Evolutionary conservation across 1,140 invertebrate species (phyloP), one percentile per base, ranked within the genome.

Genomic region (Thalassaphorura encarpata): DNA sequence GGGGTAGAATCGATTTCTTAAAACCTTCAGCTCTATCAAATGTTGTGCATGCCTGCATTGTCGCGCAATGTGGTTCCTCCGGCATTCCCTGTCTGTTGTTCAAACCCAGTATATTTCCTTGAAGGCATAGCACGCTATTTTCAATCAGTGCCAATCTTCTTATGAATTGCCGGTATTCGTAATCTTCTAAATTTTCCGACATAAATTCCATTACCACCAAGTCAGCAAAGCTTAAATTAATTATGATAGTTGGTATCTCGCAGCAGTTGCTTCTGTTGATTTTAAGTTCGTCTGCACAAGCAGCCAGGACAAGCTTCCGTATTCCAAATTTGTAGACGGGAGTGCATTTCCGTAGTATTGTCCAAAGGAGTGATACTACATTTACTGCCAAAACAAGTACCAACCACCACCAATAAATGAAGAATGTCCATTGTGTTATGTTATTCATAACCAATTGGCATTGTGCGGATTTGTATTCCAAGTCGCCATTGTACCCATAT

Each of bases 391-490:
- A 15, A 33, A 46, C 28, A 19, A 45, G 3, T 1, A 23, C 27
- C 3, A 54, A 4, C 52, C 52, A 54, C 40, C 40, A 54, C 52
- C 52, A 54, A 41, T 27, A 41, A 1, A 54, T 18, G 15, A 54
- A 31, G 26, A 54, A 45, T 2, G 27, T 24, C 52, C 52, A 54
- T 21, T 54, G 40, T 1, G 40, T 54, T 3, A 45, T 16, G 28
- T 45, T 54, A n/a, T 54, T 54, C 52, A 54, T 54, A 1, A 41
- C 40, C 16, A 54, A 21, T 3, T 28, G 24, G 42, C 52, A 54
- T 28, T 41, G 33, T 2, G 52, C 52, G 13, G 52, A 29, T 31
- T 31, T 54, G 6, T 29, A 2, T 41, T 54, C 52, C 18, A 31
- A 28, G 19, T 54, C 52, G 8, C 41, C 41, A 13, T 23, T 36